Base-by-base conservation (phyloP, 2,113 vertebrate species). In the Hyperopisus bebe region DNA sequence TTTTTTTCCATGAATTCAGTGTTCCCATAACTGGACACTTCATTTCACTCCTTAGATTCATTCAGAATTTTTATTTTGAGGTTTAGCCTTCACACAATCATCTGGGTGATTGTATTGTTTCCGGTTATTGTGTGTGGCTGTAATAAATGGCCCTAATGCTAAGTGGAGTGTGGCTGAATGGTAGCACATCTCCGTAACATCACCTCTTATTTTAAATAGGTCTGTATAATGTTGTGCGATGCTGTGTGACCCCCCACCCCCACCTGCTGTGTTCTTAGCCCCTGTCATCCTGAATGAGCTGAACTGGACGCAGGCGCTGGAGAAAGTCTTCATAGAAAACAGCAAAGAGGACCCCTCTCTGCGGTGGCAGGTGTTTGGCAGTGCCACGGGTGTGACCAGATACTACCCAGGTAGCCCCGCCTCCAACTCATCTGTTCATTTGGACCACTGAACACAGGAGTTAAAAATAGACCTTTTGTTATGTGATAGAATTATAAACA, bases 331-430 rank as follows among this genome's bases (percentile, higher is more conserved):
- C 92, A 97, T 98, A 0, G 97, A 98, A 94, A 99, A 99, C 93
- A 96, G 97, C 3, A 95, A 96, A 89, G 97, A 97, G 87, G 98
- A 99, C 91, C 97, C 98, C 0, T 98, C 98, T 0, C 93, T 99
- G 91, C 96, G 99, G 84, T 99, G 98, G 98, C 98, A 99, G 92
- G 98, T 98, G 1, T 99, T 99, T 0, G 98, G 98, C 90, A 99
- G 98, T 0, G 98, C 98, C 82, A 99, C 98, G 0, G 98, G 98
- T 0, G 98, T 99, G 92, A 99, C 98, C 27, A 97, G 98, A 91
- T 99, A 99, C 93, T 99, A 98, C 88, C 98, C 98, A 42, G 98
- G 98, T 98, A 93, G 7, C 24, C 31, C 21, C 19, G 3, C 44
- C 27, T 10, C 39, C 85, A 46, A 4, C 66, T 86, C 9, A 13